Conservation (phyloP, 1,140 invertebrate genomes). For the Orchesella cincta region DNA sequence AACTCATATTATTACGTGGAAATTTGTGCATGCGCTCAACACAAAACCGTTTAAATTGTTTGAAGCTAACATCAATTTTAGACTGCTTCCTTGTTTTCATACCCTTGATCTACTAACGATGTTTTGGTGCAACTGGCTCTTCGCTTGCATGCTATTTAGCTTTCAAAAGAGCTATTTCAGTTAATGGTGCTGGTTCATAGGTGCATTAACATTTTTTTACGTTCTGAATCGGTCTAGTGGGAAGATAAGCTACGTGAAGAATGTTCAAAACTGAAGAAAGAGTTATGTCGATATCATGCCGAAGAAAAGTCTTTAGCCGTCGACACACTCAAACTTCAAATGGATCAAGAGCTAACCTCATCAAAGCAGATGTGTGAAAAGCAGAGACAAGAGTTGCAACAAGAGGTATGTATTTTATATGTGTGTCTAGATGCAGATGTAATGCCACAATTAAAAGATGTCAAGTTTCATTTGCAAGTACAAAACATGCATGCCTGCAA, state of each 20-base stretch:
- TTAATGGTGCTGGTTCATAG: background rate
- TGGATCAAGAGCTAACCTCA: conserved; percentile 54
- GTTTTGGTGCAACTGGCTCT: background rate
- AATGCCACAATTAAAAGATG: background rate
- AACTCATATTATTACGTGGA: no score
- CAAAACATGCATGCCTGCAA: background rate
- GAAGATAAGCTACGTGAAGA: conserved; percentile 58
- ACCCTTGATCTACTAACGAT: background rate
- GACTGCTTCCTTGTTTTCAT: background rate
- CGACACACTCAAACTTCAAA: conserved; percentile 56
- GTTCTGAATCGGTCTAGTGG: conserved; percentile 53
- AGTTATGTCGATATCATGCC: conserved; percentile 63
- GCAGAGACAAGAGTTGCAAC: conserved; percentile 60
- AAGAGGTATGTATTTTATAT: conserved; percentile 60
- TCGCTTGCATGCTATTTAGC: background rate
- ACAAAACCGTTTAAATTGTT: no score
- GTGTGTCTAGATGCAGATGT: no score
- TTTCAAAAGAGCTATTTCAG: background rate
- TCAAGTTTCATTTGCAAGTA: background rate
- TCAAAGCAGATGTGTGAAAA: conserved; percentile 61
- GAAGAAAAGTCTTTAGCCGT: conserved; percentile 64
- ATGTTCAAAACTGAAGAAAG: conserved; percentile 61
- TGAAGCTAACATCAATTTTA: background rate
- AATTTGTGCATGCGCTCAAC: no score
- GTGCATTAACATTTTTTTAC: background rate